Evolutionary conservation across 2,888 invertebrate genomes (phyloP).

Genomic region (Leucoma salicis): DNA sequence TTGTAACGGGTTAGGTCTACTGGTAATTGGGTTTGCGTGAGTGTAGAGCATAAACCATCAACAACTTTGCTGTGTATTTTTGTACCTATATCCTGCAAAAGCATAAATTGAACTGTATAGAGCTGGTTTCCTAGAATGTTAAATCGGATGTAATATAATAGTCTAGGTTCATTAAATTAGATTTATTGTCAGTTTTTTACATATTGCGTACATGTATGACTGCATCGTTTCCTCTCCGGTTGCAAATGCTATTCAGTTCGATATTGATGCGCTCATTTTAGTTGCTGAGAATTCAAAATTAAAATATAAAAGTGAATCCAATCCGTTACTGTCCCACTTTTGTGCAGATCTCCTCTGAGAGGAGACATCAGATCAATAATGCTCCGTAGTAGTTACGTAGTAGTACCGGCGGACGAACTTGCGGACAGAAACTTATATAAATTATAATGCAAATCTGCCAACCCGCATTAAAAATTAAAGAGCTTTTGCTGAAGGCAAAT

Average conservation of each 20-base stretch:
- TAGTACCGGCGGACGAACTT: too few species aligned
- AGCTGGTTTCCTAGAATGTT: not conserved
- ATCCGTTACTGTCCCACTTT: too few species aligned
- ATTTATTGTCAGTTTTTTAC: not conserved
- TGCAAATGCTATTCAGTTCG: not conserved
- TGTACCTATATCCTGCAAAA: conserved; percentile 3
- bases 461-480: too few species aligned
- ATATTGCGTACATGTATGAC: not conserved
- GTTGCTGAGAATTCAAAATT: too few species aligned
- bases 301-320: too few species aligned
- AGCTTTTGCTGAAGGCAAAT: too few species aligned
- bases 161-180: not conserved
- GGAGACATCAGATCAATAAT: too few species aligned
- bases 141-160: not conserved
- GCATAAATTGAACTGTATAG: not conserved
- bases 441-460: too few species aligned
- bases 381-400: too few species aligned
- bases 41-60: conserved; percentile 24
- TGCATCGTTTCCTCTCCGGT: not conserved
- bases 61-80: conserved; percentile 17
- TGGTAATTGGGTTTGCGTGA: conserved; percentile 29
- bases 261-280: too few species aligned
- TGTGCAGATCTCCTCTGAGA: too few species aligned
- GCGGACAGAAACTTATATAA: too few species aligned
- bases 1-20: conserved; percentile 40